Evolutionary conservation across 2,797 vertebrate species (phyloP).

Genomic region (Lepus townsendii): DNA sequence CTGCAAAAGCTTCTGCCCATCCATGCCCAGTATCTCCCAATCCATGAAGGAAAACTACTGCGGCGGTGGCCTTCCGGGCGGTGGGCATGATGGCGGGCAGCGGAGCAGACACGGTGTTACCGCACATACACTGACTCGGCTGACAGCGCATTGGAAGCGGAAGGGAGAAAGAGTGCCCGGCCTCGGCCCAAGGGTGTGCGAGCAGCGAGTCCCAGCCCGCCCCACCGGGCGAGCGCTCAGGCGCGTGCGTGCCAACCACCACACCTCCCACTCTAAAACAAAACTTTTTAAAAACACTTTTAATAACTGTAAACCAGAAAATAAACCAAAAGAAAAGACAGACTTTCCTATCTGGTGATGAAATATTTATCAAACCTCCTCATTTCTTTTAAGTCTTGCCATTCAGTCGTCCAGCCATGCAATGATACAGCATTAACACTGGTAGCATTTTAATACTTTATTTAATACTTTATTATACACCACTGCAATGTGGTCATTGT

Average conservation of each 20-base stretch:
- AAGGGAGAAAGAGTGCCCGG: background rate
- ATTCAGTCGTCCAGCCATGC: background rate
- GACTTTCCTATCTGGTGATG: background rate
- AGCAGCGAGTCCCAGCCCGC: constrained; percentile 48
- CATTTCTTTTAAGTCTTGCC: background rate
- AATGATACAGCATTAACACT: background rate
- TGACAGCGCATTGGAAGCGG: constrained; percentile 77
- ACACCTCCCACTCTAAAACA: background rate
- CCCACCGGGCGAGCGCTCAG: constrained; percentile 68
- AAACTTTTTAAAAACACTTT: no score
- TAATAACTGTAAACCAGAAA: no score
- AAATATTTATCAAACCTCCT: constrained; percentile 6
- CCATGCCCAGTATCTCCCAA: constrained; percentile 95
- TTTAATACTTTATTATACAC: background rate
- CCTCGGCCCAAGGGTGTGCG: constrained; percentile 48
- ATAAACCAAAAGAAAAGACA: no score
- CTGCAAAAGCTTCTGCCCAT: no score
- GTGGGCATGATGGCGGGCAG: constrained; percentile 96
- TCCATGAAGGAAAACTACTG: constrained; percentile 98
- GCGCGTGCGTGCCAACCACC: constrained; percentile 65
- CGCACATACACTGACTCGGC: constrained; percentile 93
- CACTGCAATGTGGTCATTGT: background rate
- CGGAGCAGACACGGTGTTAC: constrained; percentile 96
- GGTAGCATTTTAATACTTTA: background rate
- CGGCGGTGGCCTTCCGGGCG: constrained; percentile 95